Base-by-base conservation (phyloP, 1,140 invertebrate species). In the Lordiphosa clarofinis region DNA sequence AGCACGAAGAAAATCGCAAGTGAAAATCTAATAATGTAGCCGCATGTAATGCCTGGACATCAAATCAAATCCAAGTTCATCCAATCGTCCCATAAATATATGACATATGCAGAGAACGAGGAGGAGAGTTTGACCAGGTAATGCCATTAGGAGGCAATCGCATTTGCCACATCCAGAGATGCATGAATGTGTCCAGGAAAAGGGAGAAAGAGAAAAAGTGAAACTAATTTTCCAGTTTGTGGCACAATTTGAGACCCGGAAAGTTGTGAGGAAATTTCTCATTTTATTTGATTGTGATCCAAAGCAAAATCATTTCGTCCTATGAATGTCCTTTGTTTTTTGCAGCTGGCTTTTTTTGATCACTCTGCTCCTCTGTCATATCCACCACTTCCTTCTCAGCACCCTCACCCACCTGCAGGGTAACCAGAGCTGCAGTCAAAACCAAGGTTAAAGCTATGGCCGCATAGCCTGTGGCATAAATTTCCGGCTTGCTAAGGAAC, bases 391-490 rank as follows among this genome's bases (percentile, higher is more conserved):
- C 19, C 13, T 55, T 12, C 39, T 69, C 40, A 7, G 9, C 11
- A 33, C 59, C 35, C 1, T 48, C 13, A 7, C 12, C 33, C n/a
- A 43, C 47, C 0, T 67, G 12, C 0, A 61, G 19, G 9, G 10
- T 0, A 4, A 58, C 36, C 28, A 87, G 35, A 1, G 15, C 9
- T 0, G 28, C 50, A 9, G 84, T 53, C 13, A 86, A 1, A 0
- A 62, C 19, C 1, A 75, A 5, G 0, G 70, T 35, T 6, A 90
- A 43, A 1, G 55, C 91, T 12, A 93, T 50, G 62, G 93, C 91
- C 4, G 88, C 72, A 86, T 94, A 94, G 28, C 94, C 93, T 7
- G 93, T 94, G 5, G 86, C 82, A 68, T 94, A 94, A 1, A 94
- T 92, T 75, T 92, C 90, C 67, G 92, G 93, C 4, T 94, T 92